These are phyloP conservation scores for Platyrinchus mystaceus DNA, from an alignment of 2,797 vertebrate species.

Conservation along the genomic window DNA sequence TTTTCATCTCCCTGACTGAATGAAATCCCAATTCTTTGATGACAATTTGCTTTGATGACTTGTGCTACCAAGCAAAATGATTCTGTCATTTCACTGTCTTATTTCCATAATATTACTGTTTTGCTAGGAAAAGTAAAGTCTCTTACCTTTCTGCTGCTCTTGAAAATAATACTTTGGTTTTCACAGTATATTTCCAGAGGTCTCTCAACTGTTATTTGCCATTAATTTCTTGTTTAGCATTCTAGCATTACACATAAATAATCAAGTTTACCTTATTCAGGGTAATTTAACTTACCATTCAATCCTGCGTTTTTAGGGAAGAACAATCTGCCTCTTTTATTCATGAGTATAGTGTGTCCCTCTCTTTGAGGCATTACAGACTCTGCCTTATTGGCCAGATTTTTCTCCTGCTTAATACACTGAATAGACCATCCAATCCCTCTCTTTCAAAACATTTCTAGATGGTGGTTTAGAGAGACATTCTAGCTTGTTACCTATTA, in stretches of 20 bases:
- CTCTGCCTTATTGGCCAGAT: constrained; percentile 62
- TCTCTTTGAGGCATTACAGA: constrained; percentile 16
- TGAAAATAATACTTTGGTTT: constrained; percentile 27
- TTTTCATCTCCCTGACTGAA: not conserved
- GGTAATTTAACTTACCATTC: constrained; percentile 63
- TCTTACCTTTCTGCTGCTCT: constrained; percentile 66
- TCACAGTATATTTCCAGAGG: not conserved
- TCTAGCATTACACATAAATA: not conserved
- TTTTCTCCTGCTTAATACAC: constrained; percentile 50
- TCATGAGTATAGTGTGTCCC: not conserved
- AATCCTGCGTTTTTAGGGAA: constrained; percentile 7
- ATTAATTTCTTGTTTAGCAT: not conserved
- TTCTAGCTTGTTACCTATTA: constrained; percentile 72
- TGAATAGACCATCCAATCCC: constrained; percentile 32
- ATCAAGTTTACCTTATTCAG: not conserved
- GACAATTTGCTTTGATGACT: not conserved
- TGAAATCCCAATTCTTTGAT: constrained; percentile 10
- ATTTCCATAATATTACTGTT: not conserved
- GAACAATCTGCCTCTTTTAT: constrained; percentile 9
- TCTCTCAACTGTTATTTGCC: not conserved
- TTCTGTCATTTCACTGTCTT: not conserved
- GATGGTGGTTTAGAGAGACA: constrained; percentile 54
- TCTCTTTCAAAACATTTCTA: constrained; percentile 45
- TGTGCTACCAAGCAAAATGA: not conserved
- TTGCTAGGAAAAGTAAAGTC: not conserved